Conservation (phyloP, 1,140 invertebrate genomes). For the Littorina saxatilis region DNA sequence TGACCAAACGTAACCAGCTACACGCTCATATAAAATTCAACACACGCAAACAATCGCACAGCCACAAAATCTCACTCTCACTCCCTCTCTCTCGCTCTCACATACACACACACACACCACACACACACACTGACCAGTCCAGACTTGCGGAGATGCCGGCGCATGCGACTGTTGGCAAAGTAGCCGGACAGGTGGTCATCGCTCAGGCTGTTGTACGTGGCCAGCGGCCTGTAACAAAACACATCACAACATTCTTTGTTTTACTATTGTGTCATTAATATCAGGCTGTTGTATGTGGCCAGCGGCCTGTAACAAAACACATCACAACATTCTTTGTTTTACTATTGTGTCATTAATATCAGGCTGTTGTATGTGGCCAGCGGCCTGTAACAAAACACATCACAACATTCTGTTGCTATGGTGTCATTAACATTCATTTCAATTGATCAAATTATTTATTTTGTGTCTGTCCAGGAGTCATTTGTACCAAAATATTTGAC, state of each 20-base stretch:
- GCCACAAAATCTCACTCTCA: not conserved
- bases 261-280: too few relatives aligned
- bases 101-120: not conserved
- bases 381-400: slow-evolving; percentile 62
- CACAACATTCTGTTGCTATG: too few relatives aligned
- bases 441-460: too few relatives aligned
- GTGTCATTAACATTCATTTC: too few relatives aligned
- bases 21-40: not conserved
- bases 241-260: too few relatives aligned
- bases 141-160: slow-evolving; percentile 68
- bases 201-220: slow-evolving; percentile 73
- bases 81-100: not conserved
- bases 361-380: slow-evolving; percentile 74
- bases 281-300: slow-evolving; percentile 74
- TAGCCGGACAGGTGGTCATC: slow-evolving; percentile 73
- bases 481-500: too few relatives aligned
- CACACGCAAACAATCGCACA: not conserved
- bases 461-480: too few relatives aligned
- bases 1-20: too few relatives aligned
- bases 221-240: slow-evolving; percentile 65
- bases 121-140: slow-evolving; percentile 68
- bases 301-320: slow-evolving; percentile 64
- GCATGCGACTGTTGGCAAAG: slow-evolving; percentile 70
- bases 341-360: too few relatives aligned
- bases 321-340: too few relatives aligned